A percentile compares a stretch with the other conserved stretches of the same genome.
phyloP scores from a whole-genome alignment of 2,888 invertebrate species.

The Druceiella hillmani region DNA sequence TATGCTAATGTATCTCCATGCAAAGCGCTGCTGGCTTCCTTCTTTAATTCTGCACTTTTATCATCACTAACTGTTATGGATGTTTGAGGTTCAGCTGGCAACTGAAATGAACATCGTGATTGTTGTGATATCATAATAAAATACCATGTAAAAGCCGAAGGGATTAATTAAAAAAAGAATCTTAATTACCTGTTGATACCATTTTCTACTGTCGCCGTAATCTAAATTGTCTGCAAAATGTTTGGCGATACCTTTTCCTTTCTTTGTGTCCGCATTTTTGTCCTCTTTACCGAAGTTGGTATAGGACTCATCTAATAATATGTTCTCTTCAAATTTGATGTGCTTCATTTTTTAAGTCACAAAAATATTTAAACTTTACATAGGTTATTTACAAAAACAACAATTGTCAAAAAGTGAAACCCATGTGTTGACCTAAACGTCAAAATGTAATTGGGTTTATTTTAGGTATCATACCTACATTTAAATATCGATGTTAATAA shows the following conservation, averaged over 20 bases:
- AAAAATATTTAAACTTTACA: no score
- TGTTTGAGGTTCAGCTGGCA: slow-evolving; percentile 45
- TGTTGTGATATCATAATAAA: slow-evolving; percentile 5
- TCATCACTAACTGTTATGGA: slow-evolving; percentile 43
- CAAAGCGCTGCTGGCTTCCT: slow-evolving; percentile 61
- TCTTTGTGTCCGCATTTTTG: slow-evolving; percentile 44
- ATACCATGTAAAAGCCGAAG: slow-evolving; percentile 7
- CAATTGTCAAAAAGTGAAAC: no score
- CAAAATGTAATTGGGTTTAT: no score
- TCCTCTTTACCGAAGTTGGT: slow-evolving; percentile 41
- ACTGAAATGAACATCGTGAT: slow-evolving; percentile 30
- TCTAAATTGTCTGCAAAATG: slow-evolving; percentile 47
- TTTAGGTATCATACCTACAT: no score
- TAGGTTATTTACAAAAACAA: no score
- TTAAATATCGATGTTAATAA: no score
- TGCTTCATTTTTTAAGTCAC: slow-evolving; percentile 39
- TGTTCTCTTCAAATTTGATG: slow-evolving; percentile 48
- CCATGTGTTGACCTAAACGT: no score
- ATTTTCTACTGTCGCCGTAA: slow-evolving; percentile 51
- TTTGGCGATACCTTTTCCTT: slow-evolving; percentile 42
- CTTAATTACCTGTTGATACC: slow-evolving; percentile 56
- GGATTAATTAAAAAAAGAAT: slow-evolving; percentile 9
- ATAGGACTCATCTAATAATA: slow-evolving; percentile 45
- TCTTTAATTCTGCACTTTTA: slow-evolving; percentile 53
- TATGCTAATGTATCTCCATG: slow-evolving; percentile 60